Evolutionary conservation across 2,113 vertebrate genomes (phyloP).

Genomic region (Abramis brama): DNA sequence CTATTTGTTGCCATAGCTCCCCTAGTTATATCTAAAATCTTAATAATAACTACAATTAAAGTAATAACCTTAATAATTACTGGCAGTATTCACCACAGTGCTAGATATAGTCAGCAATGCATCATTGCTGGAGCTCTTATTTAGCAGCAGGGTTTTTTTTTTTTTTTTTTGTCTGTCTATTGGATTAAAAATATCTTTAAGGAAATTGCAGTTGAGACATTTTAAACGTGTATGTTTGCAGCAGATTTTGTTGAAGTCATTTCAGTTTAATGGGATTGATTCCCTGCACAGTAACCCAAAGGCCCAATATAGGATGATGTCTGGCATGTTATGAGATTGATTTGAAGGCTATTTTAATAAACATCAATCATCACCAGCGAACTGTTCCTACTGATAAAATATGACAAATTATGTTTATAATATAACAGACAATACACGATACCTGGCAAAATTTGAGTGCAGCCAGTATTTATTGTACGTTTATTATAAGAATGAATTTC

Average conservation of each 20-base stretch:
- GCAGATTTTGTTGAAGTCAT: background rate
- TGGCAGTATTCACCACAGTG: background rate
- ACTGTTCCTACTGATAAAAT: background rate
- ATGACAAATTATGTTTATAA: slow-evolving; percentile 9
- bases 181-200: background rate
- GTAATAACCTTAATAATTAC: background rate
- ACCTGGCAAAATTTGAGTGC: background rate
- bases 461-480: background rate
- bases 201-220: background rate
- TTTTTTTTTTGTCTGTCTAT: no score
- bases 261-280: slow-evolving; percentile 8
- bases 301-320: background rate
- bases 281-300: background rate
- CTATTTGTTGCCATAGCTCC: background rate
- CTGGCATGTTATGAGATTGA: background rate
- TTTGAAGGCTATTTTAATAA: slow-evolving; percentile 19
- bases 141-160: background rate
- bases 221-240: background rate
- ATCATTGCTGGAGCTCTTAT: background rate
- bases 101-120: background rate
- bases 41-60: slow-evolving; percentile 17
- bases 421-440: background rate
- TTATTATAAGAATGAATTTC: background rate
- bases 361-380: slow-evolving; percentile 1
- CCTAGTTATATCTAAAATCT: background rate